These are phyloP conservation scores for Empis stercorea DNA, from an alignment of 2,888 invertebrate genomes.

Conservation along the genomic window DNA sequence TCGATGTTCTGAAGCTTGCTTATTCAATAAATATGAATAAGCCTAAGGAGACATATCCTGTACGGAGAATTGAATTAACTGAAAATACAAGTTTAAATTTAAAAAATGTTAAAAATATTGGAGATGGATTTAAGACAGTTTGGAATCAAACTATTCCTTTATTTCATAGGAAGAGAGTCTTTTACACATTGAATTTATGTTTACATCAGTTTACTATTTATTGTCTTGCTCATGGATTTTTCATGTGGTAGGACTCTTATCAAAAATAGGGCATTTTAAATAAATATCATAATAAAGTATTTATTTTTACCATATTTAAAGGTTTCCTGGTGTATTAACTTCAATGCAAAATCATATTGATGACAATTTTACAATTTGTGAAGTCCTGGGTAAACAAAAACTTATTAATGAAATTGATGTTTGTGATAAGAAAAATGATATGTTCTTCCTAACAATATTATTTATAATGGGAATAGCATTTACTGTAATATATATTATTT, in stretches of 20 bases:
- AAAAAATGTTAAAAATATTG: constrained; percentile 2
- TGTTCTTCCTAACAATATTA: constrained; percentile 46
- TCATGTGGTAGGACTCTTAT: constrained; percentile 8
- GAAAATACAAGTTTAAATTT: constrained; percentile 2
- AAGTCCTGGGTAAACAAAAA: background rate
- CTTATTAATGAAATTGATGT: background rate
- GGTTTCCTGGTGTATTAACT: constrained; percentile 10
- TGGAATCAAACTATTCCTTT: constrained; percentile 10
- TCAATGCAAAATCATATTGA: constrained; percentile 25
- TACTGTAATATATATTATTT: constrained; percentile 45
- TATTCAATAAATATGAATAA: constrained; percentile 53
- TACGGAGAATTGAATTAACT: constrained; percentile 26
- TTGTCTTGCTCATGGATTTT: constrained; percentile 10
- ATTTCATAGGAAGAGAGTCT: constrained; percentile 3
- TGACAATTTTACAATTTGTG: constrained; percentile 26
- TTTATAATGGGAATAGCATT: constrained; percentile 50
- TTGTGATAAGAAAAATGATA: constrained; percentile 35
- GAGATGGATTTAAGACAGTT: constrained; percentile 5
- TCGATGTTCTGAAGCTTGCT: constrained; percentile 37
- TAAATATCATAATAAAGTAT: background rate
- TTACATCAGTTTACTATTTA: constrained; percentile 6
- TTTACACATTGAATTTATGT: constrained; percentile 7
- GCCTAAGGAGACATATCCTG: constrained; percentile 49
- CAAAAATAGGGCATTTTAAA: background rate
- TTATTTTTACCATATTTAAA: background rate